Conservation (phyloP, 2,797 vertebrate species). For the Smutsia temminckii region DNA sequence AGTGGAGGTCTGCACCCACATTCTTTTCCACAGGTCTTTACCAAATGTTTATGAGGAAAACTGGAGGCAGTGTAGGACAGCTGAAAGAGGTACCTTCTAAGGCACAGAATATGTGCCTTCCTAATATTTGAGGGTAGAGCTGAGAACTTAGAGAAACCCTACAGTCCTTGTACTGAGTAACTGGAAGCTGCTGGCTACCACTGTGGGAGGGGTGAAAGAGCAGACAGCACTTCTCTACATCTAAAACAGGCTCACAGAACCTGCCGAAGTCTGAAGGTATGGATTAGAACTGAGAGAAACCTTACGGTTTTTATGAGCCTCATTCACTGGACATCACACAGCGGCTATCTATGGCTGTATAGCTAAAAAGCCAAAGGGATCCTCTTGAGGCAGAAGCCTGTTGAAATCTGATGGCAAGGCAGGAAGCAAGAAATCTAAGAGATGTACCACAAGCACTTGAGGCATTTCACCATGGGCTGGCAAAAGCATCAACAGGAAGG, state of each 20-base stretch:
- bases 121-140: neutral
- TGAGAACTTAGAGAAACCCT: neutral
- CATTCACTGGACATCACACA: neutral
- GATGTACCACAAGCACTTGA: neutral
- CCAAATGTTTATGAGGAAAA: neutral
- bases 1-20: neutral
- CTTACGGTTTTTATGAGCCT: neutral
- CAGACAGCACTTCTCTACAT: neutral
- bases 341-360: neutral
- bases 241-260: neutral
- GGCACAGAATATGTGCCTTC: neutral
- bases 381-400: neutral
- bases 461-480: rapidly evolving
- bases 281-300: neutral
- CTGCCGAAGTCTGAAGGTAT: neutral
- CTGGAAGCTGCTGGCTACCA: neutral
- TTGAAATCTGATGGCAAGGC: neutral
- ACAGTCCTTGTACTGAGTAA: neutral
- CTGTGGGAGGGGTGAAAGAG: neutral
- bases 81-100: neutral
- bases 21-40: neutral
- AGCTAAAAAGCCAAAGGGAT: neutral
- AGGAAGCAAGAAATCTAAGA: neutral
- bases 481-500: neutral
- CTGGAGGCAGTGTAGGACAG: neutral